These are phyloP conservation scores for Mus minutoides DNA, from an alignment of 2,797 vertebrate species.

Conservation along the genomic window DNA sequence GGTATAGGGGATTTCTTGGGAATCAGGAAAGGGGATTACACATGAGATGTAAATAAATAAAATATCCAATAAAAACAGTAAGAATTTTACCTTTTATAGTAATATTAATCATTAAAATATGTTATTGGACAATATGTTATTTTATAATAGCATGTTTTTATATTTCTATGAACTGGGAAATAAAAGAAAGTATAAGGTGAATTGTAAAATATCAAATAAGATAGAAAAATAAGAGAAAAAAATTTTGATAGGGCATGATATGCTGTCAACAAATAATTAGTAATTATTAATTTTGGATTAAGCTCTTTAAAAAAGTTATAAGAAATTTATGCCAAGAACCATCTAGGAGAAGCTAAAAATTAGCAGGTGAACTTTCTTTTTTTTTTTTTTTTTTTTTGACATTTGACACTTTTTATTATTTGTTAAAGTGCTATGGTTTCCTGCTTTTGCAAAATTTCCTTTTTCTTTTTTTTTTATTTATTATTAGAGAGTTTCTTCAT, in stretches of 20 bases:
- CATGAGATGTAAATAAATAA: too few relatives aligned
- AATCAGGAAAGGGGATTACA: too few relatives aligned
- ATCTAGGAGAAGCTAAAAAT: not conserved
- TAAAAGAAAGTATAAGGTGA: not conserved
- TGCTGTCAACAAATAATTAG: not conserved
- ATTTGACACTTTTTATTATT: too few relatives aligned
- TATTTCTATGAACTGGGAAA: not conserved
- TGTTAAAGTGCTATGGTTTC: too few relatives aligned
- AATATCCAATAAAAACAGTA: too few relatives aligned
- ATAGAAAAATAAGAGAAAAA: not conserved
- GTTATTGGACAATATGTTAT: not conserved
- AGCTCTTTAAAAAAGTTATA: not conserved
- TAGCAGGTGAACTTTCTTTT: not conserved
- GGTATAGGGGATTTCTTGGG: too few relatives aligned
- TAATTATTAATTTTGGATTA: not conserved
- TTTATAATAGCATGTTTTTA: not conserved
- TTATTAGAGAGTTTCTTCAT: too few relatives aligned
- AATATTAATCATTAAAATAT: not conserved
- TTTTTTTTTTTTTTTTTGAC: too few relatives aligned
- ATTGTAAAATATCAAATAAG: not conserved
- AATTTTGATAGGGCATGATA: not conserved
- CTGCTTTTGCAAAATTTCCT: too few relatives aligned
- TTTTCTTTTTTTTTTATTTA: too few relatives aligned
- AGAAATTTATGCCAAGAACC: not conserved
- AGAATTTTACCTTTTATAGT: not conserved